Evolutionary conservation across 2,888 invertebrate species (phyloP), one percentile per base, ranked within the genome.

Genomic region (Oegoconia quadripuncta): DNA sequence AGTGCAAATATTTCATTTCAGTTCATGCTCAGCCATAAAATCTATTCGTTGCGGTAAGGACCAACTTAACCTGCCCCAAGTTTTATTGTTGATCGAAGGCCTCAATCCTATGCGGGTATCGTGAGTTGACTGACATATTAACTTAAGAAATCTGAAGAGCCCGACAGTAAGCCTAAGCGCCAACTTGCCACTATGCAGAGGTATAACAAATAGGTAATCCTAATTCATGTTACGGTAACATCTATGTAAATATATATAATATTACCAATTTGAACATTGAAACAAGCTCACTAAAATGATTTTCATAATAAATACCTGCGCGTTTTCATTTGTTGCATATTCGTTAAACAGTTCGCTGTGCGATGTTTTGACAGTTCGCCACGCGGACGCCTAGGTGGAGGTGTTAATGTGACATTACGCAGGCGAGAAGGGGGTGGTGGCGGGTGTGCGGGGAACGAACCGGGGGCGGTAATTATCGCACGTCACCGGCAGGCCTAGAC

Each of bases 321-420:
- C 12, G 23, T 69, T 72, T 75, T 69, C 70, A 73, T 73, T 76
- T 67, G 59, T 64, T 67, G 65, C 63, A 63, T 68, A 68, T 69
- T 74, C 68, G 74, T 76, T 74, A 69, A 76, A 74, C 68, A 70
- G 64, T 63, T 50, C 56, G 56, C n/a, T n/a, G 59, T 58, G 62
- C 66, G 68, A 74, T 79, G 77, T 83, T 86, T 83, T 84, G 84
- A 86, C 83, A 83, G 82, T 69, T 73, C 56, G 52, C 63, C 64
- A 61, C 68, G 72, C 60, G 66, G 56, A 50, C 51, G 47, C 46
- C n/a, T 60, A 64, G 68, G 75, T 69, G 59, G 71, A 76, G 82
- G 82, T 80, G 86, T 76, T 86, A 86, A 86, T 86, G 76, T 84
- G 81, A 82, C 86, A 84, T 84, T 82, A 81, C 76, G 59, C 55